Evolutionary conservation across 2,113 vertebrate genomes (phyloP), one percentile per base, ranked within the genome.

Genomic region (Piliocolobus tephrosceles): DNA sequence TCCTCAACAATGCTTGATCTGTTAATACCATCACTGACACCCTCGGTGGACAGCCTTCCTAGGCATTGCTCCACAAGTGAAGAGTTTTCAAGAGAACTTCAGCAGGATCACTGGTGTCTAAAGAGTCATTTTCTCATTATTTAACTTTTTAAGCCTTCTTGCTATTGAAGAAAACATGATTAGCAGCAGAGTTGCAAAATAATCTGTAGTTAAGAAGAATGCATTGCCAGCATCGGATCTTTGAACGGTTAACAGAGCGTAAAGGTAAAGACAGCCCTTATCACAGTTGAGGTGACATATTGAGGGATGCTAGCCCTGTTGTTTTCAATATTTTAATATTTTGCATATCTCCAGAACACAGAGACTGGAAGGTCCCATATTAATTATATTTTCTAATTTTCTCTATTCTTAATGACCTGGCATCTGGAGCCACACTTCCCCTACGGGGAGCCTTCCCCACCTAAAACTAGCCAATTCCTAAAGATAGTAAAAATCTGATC

Each of bases 81-180:
- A 97, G 93, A 84, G 86, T 93, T 94, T 97, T 98, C 94, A 97
- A 98, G 97, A 97, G 97, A 97, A 98, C 95, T 97, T 94, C 92
- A 96, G 75, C 50, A 95, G 82, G 91, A 90, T 94, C 75, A 18
- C 64, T 82, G 73, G 86, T 45, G 27, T 88, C 95, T 96, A 92
- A 96, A 95, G 96, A 90, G 90, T 83, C 93, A 94, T 97, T 97
- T 98, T 87, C 91, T 98, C 91, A 96, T 98, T 98, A 98, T 95
- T 97, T 97, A 96, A 96, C 95, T 96, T 97, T 96, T 97, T 70
- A 96, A 95, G 80, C 18, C 83, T 96, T 93, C 66, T 94, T 92
- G 45, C 76, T 90, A 55, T 90, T 88, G 58, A 91, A 90, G 70
- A 95, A 96, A 96, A 90, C 52, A 81, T 88, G 79, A 95, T 95